Base-by-base conservation (phyloP, 2,797 vertebrate species). In the Columba guinea region DNA sequence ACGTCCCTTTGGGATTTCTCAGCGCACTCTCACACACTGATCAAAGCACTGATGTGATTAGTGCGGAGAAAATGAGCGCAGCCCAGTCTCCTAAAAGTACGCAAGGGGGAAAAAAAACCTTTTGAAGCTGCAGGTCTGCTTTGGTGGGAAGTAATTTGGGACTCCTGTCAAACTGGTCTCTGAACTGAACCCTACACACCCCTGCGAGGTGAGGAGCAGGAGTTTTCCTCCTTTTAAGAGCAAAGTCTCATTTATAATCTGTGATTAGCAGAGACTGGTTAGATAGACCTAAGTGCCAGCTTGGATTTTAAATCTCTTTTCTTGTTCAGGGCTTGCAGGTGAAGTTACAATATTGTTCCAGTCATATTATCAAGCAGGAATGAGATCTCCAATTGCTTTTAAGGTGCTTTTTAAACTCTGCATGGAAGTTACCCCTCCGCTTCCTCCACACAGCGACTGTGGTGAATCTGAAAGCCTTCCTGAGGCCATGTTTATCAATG, bases 11-110 rank as follows among this genome's bases (percentile, higher is more conserved):
- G 5, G 52, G 22, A 70, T 51, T 71, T 1, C 56, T 41, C 80
- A 21, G 41, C 1, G 5, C 0, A 0, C 65, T 71, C 58, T 16
- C 5, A 27, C 11, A 26, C 9, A 0, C 4, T 15, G 35, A 74
- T 37, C 34, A 52, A 46, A 89, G 41, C 30, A 9, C 13, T 18
- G 13, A 60, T 9, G 19, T 10, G 49, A 68, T 20, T 35, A 20
- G 48, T 11, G 64, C 39, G n/a, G 74, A 22, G 48, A 59, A 73
- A 44, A 2, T 1, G 15, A 55, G 18, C 0, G 1, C 1, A 4
- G 24, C 16, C 13, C 6, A 3, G 28, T 44, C 59, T 86, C 65
- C 87, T 60, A 49, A 63, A n/a, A 73, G 44, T 17, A 59, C 15
- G 22, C 63, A 35, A 53, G 8, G 13, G 12, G 3, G 3, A 7